Evolutionary conservation across 2,797 vertebrate genomes (phyloP), one percentile per base, ranked within the genome.

Genomic region (Hemitrygon akajei): DNA sequence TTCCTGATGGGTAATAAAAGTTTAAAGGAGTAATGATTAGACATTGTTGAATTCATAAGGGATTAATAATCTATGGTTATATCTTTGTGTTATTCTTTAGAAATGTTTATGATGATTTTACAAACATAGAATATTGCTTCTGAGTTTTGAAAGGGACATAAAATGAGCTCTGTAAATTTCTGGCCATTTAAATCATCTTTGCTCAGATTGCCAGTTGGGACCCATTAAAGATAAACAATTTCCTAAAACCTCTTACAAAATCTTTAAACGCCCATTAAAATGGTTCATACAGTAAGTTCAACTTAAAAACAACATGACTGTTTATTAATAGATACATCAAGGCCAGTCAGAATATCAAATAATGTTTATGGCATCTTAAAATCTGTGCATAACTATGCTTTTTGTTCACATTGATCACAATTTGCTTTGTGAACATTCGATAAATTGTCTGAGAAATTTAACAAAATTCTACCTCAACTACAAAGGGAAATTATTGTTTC

Each of bases 171-270:
- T 89, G 60, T 89, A 22, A 34, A 69, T 89, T 69, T 89, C 30
- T 66, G 60, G 34, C n/a, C 1, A 89, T 34, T 89, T 69, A 69
- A 89, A 66, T 37, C n/a, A 69, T 37, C 14, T 34, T 47, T 14
- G 2, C n/a, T 69, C 6, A 89, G 16, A 1, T 89, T 66, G 82
- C n/a, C 63, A 69, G 10, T 22, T 18, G 86, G 63, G 63, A n/a
- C 86, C 60, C 69, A 34, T 89, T 89, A 34, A 89, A 37, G 66
- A 87, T n/a, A 89, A 89, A 66, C 86, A 66, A 37, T 66, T 89
- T 89, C 86, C 86, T 37, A 22, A 16, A 69, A 22, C 1, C 60
- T 7, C 18, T 37, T 69, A 37, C 84, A 34, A 89, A 34, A 22
- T 89, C 2, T 37, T 89, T 89, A 37, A 37, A 37, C n/a, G 5